Conservation (phyloP, 2,113 vertebrate species). For the Diadophis punctatus region DNA sequence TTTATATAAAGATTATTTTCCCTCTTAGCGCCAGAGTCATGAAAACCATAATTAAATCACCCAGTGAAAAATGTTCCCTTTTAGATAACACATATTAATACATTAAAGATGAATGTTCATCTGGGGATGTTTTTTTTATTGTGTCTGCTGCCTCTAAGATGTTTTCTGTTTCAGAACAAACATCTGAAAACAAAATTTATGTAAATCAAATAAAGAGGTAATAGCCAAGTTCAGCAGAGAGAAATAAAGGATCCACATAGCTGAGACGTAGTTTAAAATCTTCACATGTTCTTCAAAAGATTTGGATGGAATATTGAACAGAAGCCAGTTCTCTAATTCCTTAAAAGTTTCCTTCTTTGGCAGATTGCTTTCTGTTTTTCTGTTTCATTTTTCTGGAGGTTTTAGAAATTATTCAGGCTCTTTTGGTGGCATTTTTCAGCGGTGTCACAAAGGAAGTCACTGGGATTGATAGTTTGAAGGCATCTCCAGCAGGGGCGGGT, state of each 20-base stretch:
- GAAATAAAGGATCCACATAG: neutral
- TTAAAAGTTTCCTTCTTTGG: neutral
- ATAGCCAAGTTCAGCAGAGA: slow-evolving; percentile 6
- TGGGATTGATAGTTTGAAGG: neutral
- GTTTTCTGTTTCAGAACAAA: slow-evolving; percentile 5
- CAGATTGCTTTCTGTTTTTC: neutral
- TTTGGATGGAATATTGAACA: neutral
- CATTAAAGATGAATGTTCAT: slow-evolving; percentile 18
- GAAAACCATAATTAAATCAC: slow-evolving; percentile 38
- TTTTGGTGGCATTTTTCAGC: neutral
- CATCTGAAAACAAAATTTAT: slow-evolving; percentile 16
- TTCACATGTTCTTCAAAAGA: neutral
- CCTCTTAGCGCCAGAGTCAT: neutral
- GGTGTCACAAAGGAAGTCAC: neutral
- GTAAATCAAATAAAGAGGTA: slow-evolving; percentile 18
- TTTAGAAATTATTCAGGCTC: neutral
- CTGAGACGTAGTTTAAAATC: neutral
- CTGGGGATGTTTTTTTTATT: slow-evolving; percentile 7
- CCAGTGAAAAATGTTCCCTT: slow-evolving; percentile 27
- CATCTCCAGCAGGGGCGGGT: too few relatives aligned
- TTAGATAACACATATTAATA: slow-evolving; percentile 19
- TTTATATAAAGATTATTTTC: slow-evolving; percentile 27
- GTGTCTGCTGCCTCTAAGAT: neutral
- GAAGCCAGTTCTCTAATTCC: neutral
- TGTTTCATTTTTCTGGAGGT: neutral